phyloP scores from a whole-genome alignment of 2,888 invertebrate genomes.

The Caenorhabditis becei region DNA sequence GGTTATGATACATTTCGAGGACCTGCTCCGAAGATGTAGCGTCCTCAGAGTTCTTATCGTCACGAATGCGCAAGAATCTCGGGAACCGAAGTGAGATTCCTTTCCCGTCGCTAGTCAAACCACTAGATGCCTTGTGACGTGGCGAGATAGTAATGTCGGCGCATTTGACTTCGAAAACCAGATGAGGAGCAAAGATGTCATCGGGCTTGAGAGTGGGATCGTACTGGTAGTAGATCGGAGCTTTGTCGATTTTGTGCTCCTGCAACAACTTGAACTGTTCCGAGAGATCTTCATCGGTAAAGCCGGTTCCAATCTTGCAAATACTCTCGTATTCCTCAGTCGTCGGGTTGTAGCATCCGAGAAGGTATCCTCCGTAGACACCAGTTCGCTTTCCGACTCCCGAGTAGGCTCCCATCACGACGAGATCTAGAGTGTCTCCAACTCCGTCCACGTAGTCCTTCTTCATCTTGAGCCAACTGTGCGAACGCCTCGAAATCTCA shows the following conservation, averaged over 20 bases:
- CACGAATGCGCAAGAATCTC: slow-evolving; percentile 90
- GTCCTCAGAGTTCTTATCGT: slow-evolving; percentile 93
- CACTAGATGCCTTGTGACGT: slow-evolving; percentile 90
- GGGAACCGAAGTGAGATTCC: slow-evolving; percentile 94
- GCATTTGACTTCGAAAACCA: slow-evolving; percentile 95
- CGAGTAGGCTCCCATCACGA: slow-evolving; percentile 91
- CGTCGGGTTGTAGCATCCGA: slow-evolving; percentile 93
- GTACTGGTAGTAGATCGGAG: slow-evolving; percentile 87
- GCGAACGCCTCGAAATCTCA: slow-evolving; percentile 95
- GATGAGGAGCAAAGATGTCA: slow-evolving; percentile 90
- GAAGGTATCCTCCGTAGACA: slow-evolving; percentile 93
- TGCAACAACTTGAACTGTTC: slow-evolving; percentile 88
- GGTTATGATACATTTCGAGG: slow-evolving; percentile 87
- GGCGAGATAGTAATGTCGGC: slow-evolving; percentile 98
- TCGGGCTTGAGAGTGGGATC: slow-evolving; percentile 88
- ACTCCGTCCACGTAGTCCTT: slow-evolving; percentile 94
- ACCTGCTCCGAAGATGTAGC: slow-evolving; percentile 92
- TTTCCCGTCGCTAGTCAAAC: slow-evolving; percentile 85
- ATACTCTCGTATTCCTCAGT: slow-evolving; percentile 94
- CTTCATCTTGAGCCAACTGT: slow-evolving; percentile 90
- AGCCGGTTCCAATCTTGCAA: slow-evolving; percentile 96
- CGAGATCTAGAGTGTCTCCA: slow-evolving; percentile 96
- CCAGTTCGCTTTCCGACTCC: slow-evolving; percentile 94
- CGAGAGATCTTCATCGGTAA: slow-evolving; percentile 92
- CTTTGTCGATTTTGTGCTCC: slow-evolving; percentile 86